phyloP scores from a whole-genome alignment of 2,888 invertebrate species.

The Pardosa pseudoannulata region DNA sequence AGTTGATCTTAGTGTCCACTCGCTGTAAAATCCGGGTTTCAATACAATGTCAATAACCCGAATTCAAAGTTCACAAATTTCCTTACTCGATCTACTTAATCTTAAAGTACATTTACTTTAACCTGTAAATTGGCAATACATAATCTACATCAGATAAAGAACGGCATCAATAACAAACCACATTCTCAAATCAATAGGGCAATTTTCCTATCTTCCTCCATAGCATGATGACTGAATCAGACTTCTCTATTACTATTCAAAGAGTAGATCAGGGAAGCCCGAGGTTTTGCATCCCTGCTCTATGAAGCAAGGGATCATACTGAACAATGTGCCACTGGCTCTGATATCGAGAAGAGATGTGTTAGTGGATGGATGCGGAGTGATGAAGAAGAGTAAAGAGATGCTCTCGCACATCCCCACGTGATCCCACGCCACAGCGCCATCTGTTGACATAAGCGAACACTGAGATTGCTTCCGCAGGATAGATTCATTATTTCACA shows the following conservation, averaged over 20 bases:
- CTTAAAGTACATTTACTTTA: neutral
- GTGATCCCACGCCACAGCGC: conserved; percentile 48
- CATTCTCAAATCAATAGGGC: neutral
- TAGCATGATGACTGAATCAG: neutral
- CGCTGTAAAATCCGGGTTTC: neutral
- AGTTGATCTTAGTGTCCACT: neutral
- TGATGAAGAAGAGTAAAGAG: conserved; percentile 58
- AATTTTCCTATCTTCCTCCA: neutral
- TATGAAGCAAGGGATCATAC: conserved; percentile 6
- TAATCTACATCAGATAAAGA: too few species aligned
- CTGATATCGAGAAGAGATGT: conserved; percentile 24
- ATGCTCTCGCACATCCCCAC: conserved; percentile 50
- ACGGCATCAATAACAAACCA: too few species aligned
- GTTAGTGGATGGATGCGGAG: conserved; percentile 48
- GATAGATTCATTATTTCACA: neutral
- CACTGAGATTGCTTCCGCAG: neutral
- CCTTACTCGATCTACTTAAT: neutral
- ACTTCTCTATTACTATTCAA: neutral
- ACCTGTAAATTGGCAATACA: too few species aligned
- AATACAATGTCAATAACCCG: neutral
- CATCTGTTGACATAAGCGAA: conserved; percentile 15
- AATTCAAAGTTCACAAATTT: neutral
- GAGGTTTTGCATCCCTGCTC: neutral
- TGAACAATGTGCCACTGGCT: conserved; percentile 18
- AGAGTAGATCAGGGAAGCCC: neutral